Evolutionary conservation across 37 sponge, comb jelly and placozoan genomes (phyloP), one percentile per base, ranked within the genome.

Genomic region (Chondrilla cf. caribensis): DNA sequence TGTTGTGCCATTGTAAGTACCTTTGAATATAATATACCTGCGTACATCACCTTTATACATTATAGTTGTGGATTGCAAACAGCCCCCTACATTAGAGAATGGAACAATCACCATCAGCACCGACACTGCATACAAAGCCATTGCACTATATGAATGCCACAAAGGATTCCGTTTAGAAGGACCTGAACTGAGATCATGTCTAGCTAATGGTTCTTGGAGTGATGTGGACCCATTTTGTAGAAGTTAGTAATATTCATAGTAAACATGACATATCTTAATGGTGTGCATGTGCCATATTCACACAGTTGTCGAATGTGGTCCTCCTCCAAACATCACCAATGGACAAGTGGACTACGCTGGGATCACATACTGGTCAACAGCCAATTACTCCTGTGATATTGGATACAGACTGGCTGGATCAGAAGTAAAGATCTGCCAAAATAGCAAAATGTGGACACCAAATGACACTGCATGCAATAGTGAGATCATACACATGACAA

Each of bases 311-410:
- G 76, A 73, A 4, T 73, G 76, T 40, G 44, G 76, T 43, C 24
- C 76, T 73, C 76, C 76, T 21, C 44, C 76, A 43, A 39, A 6
- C n/a, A 4, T 73, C 25, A 14, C 43, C 41, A 73, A 73, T 40
- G 76, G 76, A 39, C 8, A n/a, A 37, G 25, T 5, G 21, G 14
- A 0, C 0, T 43, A 18, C 43, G 40, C 25, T 36, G 44, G 25
- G 2, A 73, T 22, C 8, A 73, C 76, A 73, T 73, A 73, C 44
- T 43, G 18, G 76, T 73, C 76, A n/a, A 24, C 25, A n/a, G 76
- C 76, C 42, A 73, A 5, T 21, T 73, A 73, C 76, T 43, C 76
- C 3, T 73, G 76, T 38, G 42, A 73, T 19, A 24, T 15, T 73
- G 76, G 76, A 43, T 73, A 73, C 25, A 73, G 35, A 8, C 68